Evolutionary conservation across 2,113 vertebrate genomes (phyloP).

Genomic region (Hiodon alosoides): DNA sequence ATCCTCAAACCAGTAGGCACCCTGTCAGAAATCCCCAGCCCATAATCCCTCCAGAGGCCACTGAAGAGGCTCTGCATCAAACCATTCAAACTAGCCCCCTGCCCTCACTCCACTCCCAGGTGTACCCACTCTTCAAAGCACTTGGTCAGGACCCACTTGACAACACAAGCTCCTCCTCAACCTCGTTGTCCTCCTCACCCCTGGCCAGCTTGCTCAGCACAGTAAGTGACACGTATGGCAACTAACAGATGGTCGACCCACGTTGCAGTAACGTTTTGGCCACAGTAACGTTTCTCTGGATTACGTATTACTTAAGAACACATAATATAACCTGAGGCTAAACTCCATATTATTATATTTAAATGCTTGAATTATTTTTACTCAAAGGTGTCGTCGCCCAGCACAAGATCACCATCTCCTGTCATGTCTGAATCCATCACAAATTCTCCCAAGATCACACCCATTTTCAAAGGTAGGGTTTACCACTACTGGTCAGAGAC

Average conservation of each 20-base stretch:
- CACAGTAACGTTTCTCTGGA: slow-evolving; percentile 1
- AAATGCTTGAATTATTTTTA: not conserved
- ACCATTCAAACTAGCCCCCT: slow-evolving; percentile 7
- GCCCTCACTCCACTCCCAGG: not conserved
- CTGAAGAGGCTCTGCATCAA: slow-evolving; percentile 35
- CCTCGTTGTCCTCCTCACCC: slow-evolving; percentile 48
- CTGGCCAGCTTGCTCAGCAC: slow-evolving; percentile 51
- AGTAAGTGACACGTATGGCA: slow-evolving; percentile 44
- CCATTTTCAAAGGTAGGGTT: slow-evolving; percentile 67
- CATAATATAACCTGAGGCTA: not conserved
- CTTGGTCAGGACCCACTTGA: slow-evolving; percentile 19
- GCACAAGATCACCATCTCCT: slow-evolving; percentile 35
- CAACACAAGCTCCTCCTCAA: slow-evolving; percentile 33
- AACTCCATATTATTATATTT: not conserved
- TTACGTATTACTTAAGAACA: not conserved
- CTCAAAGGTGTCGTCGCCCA: slow-evolving; percentile 55
- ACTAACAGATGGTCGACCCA: not conserved
- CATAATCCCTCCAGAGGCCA: slow-evolving; percentile 24
- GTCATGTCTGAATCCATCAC: slow-evolving; percentile 27
- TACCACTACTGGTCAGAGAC: not conserved
- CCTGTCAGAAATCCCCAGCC: slow-evolving; percentile 28
- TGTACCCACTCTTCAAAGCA: slow-evolving; percentile 11
- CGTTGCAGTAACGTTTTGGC: slow-evolving; percentile 6
- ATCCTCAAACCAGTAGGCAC: slow-evolving; percentile 19
- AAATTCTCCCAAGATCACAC: slow-evolving; percentile 39